phyloP scores from a whole-genome alignment of 2,113 vertebrate species.

The Fukomys damarensis region DNA sequence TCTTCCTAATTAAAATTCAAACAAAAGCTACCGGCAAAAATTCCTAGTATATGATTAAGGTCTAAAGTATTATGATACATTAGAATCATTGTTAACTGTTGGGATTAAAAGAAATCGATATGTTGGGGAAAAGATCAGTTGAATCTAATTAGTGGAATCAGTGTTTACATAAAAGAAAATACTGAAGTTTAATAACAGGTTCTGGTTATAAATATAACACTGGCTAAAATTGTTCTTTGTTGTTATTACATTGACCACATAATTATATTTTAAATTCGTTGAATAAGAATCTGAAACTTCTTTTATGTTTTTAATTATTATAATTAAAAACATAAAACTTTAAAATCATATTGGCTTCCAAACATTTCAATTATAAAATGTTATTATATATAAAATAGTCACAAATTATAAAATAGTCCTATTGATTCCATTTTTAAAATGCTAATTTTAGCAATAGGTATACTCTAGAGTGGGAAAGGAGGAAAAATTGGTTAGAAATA shows the following conservation, averaged over 20 bases:
- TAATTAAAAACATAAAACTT: constrained; percentile 75
- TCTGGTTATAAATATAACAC: constrained; percentile 80
- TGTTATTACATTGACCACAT: constrained; percentile 77
- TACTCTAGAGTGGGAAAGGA: constrained; percentile 22
- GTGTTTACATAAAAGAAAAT: constrained; percentile 83
- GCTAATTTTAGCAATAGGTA: constrained; percentile 66
- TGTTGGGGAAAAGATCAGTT: constrained; percentile 90
- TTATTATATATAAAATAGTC: constrained; percentile 58
- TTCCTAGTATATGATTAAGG: constrained; percentile 93
- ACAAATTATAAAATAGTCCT: constrained; percentile 60
- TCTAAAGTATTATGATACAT: constrained; percentile 95
- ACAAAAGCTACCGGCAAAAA: constrained; percentile 95
- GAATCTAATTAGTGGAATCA: constrained; percentile 90
- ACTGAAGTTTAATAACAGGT: constrained; percentile 80
- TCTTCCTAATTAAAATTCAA: constrained; percentile 98
- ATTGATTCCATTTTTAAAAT: constrained; percentile 68
- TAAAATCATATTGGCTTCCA: constrained; percentile 53
- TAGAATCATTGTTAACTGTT: constrained; percentile 94
- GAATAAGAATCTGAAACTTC: constrained; percentile 72
- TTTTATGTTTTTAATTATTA: constrained; percentile 69
- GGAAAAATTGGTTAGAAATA: constrained; percentile 59
- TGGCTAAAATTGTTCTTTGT: constrained; percentile 78
- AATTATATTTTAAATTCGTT: constrained; percentile 76
- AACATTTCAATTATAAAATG: constrained; percentile 73
- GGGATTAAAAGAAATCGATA: constrained; percentile 93